Evolutionary conservation across 2,888 invertebrate genomes (phyloP), one percentile per base, ranked within the genome.

Genomic region (Ornithoptera alexandrae): DNA sequence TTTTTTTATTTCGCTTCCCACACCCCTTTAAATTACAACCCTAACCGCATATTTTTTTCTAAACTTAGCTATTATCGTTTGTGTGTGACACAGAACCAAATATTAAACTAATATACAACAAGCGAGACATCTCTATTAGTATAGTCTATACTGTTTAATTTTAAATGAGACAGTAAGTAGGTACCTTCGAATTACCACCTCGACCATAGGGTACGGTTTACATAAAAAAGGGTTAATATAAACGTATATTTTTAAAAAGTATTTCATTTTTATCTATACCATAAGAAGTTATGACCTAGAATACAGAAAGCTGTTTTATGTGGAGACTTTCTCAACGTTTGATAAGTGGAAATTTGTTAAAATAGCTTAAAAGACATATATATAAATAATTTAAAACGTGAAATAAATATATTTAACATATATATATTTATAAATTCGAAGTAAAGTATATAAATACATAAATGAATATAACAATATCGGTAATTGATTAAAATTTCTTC

Each of bases 61-160:
- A 36, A 65, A 69, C 65, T 69, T 58, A 67, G 15, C 58, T 62
- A 69, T 66, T 66, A 65, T 64, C 57, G 56, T 65, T 58, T 58
- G 46, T 56, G 36, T 30, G 65, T 62, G 69, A 64, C 59, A 66
- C 57, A 39, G 46, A 69, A 65, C 65, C 65, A 36, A 42, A 58
- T 62, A 65, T 65, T 65, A 69, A 66, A 69, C 30, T 30, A 30
- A 30, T 30, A 5, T 46, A 62, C 56, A 46, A 50, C 36, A 56
- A 39, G 58, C 57, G 56, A 17, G 46, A 69, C 69, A 58, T 62
- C 69, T 69, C 56, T 66, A 69, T 69, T 62, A 62, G 58, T 62
- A 56, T 36, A 36, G 57, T 65, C 30, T 57, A 56, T 65, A 24
- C 22, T 60, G 39, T 65, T 67, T 62, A 62, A 57, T 65, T 42